Base-by-base conservation (phyloP, 2,888 invertebrate genomes). In the Drosophila meridiana region DNA sequence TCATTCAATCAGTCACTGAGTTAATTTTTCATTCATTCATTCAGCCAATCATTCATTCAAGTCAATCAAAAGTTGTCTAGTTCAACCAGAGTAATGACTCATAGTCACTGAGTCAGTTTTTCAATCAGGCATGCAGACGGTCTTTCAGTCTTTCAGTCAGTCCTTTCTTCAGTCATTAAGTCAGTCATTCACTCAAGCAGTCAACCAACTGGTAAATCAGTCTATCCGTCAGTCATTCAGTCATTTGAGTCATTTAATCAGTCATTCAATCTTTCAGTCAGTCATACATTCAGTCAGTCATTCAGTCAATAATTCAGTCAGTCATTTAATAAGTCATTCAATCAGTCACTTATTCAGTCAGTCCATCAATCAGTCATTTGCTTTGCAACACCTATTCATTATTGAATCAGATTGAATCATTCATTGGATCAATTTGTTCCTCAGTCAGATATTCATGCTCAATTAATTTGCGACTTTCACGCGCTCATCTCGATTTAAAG, bases 401-500 rank as follows among this genome's bases (percentile, higher is more conserved):
- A 20, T 20, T 20, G 20, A 20, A 20, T 20, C 20, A 20, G 20
- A 20, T 20, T 20, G 20, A 53, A 7, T 7, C 53, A 26, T n/a
- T 30, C 40, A 56, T 40, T 56, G 4, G n/a, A 13, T 56, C 42
- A 40, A 28, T 55, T 30, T 28, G 11, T 3, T 3, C 5, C 11
- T 14, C 14, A n/a, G 2, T 36, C 32, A 34, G 13, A 14, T 14
- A 36, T 62, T 43, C 7, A 55, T 50, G 50, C 7, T 32, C 53
- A 55, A 55, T 30, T 52, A 28, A 42, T 40, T 20, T 32, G 20
- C 11, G 9, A 8, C 38, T 13, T 7, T 64, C 64, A 72, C 65
- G 59, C 0, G 14, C 36, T n/a, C 69, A 76, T 76, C 74, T 42
- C 69, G 36, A 62, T 34, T 36, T 50, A 30, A 40, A 45, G 52